These are phyloP conservation scores for Etheostoma spectabile DNA, from an alignment of 2,113 vertebrate species.

Conservation along the genomic window DNA sequence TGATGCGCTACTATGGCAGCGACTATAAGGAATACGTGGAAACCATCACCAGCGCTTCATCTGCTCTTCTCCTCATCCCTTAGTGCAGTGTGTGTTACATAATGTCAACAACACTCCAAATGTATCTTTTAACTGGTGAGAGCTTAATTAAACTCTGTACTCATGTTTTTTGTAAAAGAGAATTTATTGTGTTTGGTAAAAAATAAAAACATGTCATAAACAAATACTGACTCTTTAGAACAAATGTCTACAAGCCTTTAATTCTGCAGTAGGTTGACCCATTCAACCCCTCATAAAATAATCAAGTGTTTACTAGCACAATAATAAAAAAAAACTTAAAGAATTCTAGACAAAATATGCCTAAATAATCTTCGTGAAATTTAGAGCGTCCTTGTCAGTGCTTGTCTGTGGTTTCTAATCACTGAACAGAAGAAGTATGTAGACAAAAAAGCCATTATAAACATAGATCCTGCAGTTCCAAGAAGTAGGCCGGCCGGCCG, in stretches of 20 bases:
- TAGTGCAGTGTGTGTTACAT: constrained; percentile 57
- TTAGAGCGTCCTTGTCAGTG: constrained; percentile 1
- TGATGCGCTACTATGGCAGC: constrained; percentile 82
- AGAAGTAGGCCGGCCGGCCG: background rate
- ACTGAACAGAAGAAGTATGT: background rate
- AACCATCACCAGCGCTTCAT: constrained; percentile 86
- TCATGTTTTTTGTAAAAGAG: constrained; percentile 5
- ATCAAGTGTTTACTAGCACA: background rate
- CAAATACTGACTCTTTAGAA: background rate
- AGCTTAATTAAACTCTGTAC: background rate
- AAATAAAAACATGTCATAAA: constrained; percentile 6
- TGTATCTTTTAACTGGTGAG: background rate
- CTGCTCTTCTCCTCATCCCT: constrained; percentile 92
- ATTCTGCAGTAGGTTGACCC: background rate
- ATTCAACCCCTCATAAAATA: background rate
- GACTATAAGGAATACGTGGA: constrained; percentile 91
- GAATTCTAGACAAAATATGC: background rate
- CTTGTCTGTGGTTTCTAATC: constrained; percentile 5
- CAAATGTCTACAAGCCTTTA: constrained; percentile 6
- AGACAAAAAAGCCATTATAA: background rate
- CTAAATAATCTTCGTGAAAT: background rate
- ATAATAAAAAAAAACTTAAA: background rate
- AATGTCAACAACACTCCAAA: background rate
- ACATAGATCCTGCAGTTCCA: background rate
- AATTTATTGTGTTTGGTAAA: constrained; percentile 48